phyloP scores from a whole-genome alignment of 2,888 invertebrate genomes.

The Spodoptera exigua region DNA sequence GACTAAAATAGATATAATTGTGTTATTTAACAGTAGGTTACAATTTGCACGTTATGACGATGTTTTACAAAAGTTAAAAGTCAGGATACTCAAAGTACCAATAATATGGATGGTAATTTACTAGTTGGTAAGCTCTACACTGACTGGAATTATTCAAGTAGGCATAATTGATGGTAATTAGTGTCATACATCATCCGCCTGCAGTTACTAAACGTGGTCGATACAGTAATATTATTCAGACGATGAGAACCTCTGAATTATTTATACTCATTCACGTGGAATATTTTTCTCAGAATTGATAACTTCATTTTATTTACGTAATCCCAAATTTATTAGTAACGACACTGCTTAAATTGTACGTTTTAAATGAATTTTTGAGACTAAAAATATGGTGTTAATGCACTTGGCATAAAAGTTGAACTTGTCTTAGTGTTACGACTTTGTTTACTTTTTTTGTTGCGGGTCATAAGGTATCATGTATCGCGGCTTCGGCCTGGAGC shows the following conservation, averaged over 20 bases:
- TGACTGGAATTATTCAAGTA: constrained; percentile 23
- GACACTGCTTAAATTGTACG: no score
- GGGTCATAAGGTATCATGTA: no score
- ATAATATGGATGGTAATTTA: constrained; percentile 51
- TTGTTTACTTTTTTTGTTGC: no score
- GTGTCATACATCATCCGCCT: constrained; percentile 36
- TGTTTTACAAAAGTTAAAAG: constrained; percentile 38
- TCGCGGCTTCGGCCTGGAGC: no score
- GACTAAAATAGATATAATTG: constrained; percentile 23
- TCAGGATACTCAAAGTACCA: constrained; percentile 33
- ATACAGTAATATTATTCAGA: constrained; percentile 18
- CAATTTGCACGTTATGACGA: constrained; percentile 38
- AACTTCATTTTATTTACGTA: not conserved
- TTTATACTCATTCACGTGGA: constrained; percentile 12
- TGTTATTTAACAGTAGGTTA: constrained; percentile 9
- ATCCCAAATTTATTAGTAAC: no score
- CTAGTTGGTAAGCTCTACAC: constrained; percentile 39
- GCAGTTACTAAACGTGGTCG: constrained; percentile 35
- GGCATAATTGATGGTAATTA: constrained; percentile 48
- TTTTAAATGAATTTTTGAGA: no score
- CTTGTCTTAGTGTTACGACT: no score
- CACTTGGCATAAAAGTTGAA: no score
- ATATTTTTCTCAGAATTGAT: constrained; percentile 8
- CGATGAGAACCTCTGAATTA: constrained; percentile 37
- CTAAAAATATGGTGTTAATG: no score